phyloP scores from a whole-genome alignment of 2,888 invertebrate genomes.

The Isoperla grammatica region DNA sequence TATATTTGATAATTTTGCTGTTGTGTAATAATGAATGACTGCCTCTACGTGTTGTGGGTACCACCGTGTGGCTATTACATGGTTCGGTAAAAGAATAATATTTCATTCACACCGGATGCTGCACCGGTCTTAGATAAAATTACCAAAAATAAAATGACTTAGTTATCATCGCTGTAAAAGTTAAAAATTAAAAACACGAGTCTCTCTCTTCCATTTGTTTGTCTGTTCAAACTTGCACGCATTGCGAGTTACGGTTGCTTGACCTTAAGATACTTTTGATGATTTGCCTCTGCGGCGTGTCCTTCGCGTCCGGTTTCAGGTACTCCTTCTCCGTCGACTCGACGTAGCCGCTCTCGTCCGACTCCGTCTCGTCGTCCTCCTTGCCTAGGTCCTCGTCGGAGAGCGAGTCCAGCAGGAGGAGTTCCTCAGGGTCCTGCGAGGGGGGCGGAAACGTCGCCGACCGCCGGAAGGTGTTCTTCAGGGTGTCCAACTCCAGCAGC shows the following conservation, averaged over 20 bases:
- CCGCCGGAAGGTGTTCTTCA: conserved; percentile 19
- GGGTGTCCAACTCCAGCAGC: conserved; percentile 30
- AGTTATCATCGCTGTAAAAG: too few species aligned
- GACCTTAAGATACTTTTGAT: conserved; percentile 35
- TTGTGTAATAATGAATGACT: too few species aligned
- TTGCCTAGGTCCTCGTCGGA: conserved; percentile 43
- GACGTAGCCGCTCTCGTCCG: conserved; percentile 88
- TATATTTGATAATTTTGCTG: too few species aligned
- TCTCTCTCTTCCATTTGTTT: too few species aligned
- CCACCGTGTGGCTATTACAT: too few species aligned
- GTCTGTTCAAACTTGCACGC: conserved; percentile 30
- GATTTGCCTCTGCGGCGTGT: conserved; percentile 35
- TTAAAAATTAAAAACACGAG: background rate
- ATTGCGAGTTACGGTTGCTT: conserved; percentile 26
- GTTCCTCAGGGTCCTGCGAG: conserved; percentile 37
- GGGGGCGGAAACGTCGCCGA: conserved; percentile 47
- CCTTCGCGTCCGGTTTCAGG: conserved; percentile 33
- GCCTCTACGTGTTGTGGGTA: too few species aligned
- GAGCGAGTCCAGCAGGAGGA: conserved; percentile 33
- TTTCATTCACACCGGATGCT: too few species aligned
- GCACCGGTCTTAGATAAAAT: too few species aligned
- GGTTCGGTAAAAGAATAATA: too few species aligned
- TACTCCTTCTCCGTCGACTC: conserved; percentile 48
- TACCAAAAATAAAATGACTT: too few species aligned
- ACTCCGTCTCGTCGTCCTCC: conserved; percentile 59